Base-by-base conservation (phyloP, 2,888 invertebrate species). In the Malacosoma neustria region DNA sequence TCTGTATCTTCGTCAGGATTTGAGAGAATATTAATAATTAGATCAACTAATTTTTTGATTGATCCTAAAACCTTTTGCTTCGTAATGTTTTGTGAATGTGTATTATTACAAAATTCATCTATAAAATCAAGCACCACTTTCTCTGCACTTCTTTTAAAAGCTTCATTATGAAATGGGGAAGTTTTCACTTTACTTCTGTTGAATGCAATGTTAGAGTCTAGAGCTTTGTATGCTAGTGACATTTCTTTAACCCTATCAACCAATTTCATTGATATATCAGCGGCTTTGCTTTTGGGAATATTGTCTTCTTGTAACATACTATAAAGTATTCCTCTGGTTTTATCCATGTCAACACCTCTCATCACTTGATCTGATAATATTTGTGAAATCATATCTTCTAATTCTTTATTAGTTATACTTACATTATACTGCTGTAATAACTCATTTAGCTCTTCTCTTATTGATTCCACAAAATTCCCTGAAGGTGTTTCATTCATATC, bases 121-220 rank as follows among this genome's bases (percentile, higher is more conserved):
- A 54, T 43, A 6, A 48, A 55, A 14, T 55, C 44, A 9, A 45
- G 37, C 12, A 54, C 45, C 11, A 43, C 46, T 33, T 32, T 42
- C 29, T 47, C 34, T 32, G 43, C 44, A 12, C 32, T 41, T 29
- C 45, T 29, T 42, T 46, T 36, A 32, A 48, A 48, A 3, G 32
- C 30, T 32, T 42, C 31, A 13, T 36, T 7, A 30, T 4, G 6
- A 30, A 11, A 14, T 2, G 7, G 11, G 3, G 11, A 6, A 12
- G 13, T 12, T 22, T 35, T n/a, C 11, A 13, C 13, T 15, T 11
- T n/a, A 11, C 11, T 36, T 36, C 36, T n/a, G 30, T 14, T 9
- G 34, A 29, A 29, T 13, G 11, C 4, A 22, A 37, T 15, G 11
- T 9, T 36, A 3, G 40, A 40, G 31, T 41, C 39, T 34, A 29